These are phyloP conservation scores for Aphelenchoides besseyi DNA, from an alignment of 1,140 invertebrate species.

Conservation along the genomic window DNA sequence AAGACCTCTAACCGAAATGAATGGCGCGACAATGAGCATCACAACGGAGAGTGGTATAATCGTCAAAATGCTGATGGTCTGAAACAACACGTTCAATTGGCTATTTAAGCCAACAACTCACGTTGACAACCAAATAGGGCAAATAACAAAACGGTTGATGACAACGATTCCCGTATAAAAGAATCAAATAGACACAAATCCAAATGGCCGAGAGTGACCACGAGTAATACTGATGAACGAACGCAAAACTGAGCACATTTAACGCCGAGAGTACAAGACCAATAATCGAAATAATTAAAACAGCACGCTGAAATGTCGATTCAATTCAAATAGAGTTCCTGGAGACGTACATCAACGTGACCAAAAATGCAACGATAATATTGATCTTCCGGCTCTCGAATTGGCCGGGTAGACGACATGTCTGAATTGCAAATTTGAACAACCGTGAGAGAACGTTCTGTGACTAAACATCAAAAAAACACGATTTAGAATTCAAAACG, in stretches of 20 bases:
- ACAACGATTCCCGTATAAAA: background rate
- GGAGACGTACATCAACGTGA: background rate
- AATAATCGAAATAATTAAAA: background rate
- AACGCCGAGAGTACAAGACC: background rate
- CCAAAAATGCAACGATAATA: background rate
- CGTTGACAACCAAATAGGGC: background rate
- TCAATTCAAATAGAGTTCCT: background rate
- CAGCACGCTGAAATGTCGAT: background rate
- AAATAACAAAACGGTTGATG: background rate
- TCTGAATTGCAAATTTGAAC: background rate
- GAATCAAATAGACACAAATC: background rate
- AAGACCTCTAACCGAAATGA: background rate
- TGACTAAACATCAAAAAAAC: no score
- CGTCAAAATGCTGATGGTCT: background rate
- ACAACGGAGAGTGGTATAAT: background rate
- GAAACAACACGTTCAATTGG: background rate
- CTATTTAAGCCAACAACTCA: background rate
- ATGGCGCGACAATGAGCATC: background rate
- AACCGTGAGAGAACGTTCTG: no score
- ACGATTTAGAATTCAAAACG: background rate
- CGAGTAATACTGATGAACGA: background rate
- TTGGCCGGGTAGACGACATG: background rate
- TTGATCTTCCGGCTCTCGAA: background rate
- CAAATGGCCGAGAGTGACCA: slow-evolving; percentile 1
- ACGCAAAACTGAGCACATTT: background rate